Base-by-base conservation (phyloP, 92 coral and sea anemone genomes). In the Nematostella vectensis region DNA sequence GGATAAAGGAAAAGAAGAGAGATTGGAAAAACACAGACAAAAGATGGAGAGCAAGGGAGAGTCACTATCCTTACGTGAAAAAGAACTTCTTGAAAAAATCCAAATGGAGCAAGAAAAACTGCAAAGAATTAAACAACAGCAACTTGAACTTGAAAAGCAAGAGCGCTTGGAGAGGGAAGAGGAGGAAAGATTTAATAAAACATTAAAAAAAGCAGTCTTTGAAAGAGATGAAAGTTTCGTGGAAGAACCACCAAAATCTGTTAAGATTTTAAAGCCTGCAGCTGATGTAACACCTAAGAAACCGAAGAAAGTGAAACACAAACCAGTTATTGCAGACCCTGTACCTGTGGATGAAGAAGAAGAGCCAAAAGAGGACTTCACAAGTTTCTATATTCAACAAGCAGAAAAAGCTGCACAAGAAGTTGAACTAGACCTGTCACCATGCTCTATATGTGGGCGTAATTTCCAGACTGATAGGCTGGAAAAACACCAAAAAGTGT, bases 381-480 rank as follows among this genome's bases (percentile, higher is more conserved):
- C 54, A 31, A 71, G 55, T 47, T 83, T 65, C 48, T 71, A 85
- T 58, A 81, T 67, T 15, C 64, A 70, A 25, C 49, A 69, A 28
- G 85, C 88, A 26, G 50, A 51, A 38, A 60, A 30, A 11, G 33
- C 83, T 33, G 33, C 59, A 2, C 47, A 53, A 17, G 70, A 65
- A 39, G 61, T 76, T 23, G 44, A 23, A 1, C 27, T 74, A 8
- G 77, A 78, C 49, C 63, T 89, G 16, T 29, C 57, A 17, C 82
- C 88, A 0, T 93, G 99, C 52, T 68, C 85, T 11, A 69, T 87
- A 21, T 93, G 99, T 65, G 99, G 99, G 1, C 82, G 99, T 18
- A 78, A 80, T 21, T 93, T 93, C 85, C 82, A 88, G 27, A 50
- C 69, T 9, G 96, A 93, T 11, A 60, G 99, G 53, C 65, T 93